Conservation (phyloP, 2,888 invertebrate genomes). For the Tetheella fluctuosa region DNA sequence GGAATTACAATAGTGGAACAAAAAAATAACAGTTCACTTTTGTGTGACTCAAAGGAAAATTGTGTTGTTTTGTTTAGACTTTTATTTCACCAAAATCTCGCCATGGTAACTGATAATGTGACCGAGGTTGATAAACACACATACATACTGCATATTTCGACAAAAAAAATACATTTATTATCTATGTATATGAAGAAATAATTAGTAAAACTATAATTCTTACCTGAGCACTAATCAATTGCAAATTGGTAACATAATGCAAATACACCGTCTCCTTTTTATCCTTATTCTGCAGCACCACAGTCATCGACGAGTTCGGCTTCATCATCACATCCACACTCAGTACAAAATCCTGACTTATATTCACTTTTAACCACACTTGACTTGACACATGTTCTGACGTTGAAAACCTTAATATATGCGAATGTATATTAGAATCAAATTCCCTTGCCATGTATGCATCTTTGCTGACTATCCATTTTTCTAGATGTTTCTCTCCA, state of each 20-base stretch:
- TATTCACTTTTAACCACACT: constrained; percentile 85
- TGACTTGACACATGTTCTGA: constrained; percentile 88
- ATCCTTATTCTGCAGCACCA: constrained; percentile 90
- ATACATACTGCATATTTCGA: too few relatives aligned
- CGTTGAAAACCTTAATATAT: constrained; percentile 89
- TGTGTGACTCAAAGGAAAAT: too few relatives aligned
- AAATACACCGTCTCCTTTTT: constrained; percentile 90
- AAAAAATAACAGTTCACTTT: too few relatives aligned
- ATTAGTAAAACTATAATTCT: too few relatives aligned
- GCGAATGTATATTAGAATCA: constrained; percentile 84
- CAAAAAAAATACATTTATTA: too few relatives aligned
- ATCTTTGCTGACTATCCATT: constrained; percentile 90
- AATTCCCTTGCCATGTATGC: constrained; percentile 86
- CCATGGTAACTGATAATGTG: too few relatives aligned
- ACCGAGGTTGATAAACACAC: too few relatives aligned
- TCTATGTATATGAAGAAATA: too few relatives aligned
- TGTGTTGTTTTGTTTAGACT: too few relatives aligned
- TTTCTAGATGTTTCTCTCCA: constrained; percentile 86
- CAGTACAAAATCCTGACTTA: constrained; percentile 88
- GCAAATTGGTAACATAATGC: constrained; percentile 91
- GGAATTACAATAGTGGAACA: too few relatives aligned
- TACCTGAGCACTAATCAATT: constrained; percentile 89
- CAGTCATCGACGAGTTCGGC: constrained; percentile 92
- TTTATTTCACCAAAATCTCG: too few relatives aligned
- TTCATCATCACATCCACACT: constrained; percentile 89